These are phyloP conservation scores for Proterorhinus semilunaris DNA, from an alignment of 2,113 vertebrate species.

Conservation along the genomic window DNA sequence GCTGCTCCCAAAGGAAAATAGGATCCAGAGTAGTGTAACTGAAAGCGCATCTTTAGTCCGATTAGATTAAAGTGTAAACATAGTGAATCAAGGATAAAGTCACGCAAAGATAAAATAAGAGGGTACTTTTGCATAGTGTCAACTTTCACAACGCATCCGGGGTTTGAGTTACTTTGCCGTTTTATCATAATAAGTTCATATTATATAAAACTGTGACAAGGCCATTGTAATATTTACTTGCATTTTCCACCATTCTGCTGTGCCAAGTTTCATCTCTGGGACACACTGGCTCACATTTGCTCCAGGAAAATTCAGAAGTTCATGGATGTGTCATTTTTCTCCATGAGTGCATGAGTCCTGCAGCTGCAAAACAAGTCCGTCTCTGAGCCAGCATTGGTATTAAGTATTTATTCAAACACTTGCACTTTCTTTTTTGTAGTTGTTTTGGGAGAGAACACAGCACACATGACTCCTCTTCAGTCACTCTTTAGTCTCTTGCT, in stretches of 20 bases:
- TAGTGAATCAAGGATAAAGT: too few relatives aligned
- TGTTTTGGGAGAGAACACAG: too few relatives aligned
- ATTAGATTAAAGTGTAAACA: too few relatives aligned
- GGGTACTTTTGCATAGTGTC: too few relatives aligned
- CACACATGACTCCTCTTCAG: too few relatives aligned
- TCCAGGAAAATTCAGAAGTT: neutral
- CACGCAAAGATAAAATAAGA: too few relatives aligned
- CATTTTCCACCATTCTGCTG: neutral
- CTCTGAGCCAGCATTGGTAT: neutral
- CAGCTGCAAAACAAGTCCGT: constrained; percentile 1
- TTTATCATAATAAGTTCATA: neutral
- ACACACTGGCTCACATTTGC: neutral
- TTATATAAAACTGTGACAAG: neutral
- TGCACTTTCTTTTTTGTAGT: neutral
- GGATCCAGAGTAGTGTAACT: too few relatives aligned
- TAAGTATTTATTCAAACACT: neutral
- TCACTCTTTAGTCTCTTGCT: too few relatives aligned
- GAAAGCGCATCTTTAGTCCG: too few relatives aligned
- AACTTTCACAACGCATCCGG: neutral
- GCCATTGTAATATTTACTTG: neutral
- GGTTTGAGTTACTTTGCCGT: neutral
- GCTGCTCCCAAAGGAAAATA: too few relatives aligned
- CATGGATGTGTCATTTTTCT: neutral
- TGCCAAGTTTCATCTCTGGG: neutral
- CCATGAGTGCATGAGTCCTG: neutral